These are phyloP conservation scores for Istiophorus platypterus DNA, from an alignment of 2,113 vertebrate genomes.

Conservation along the genomic window DNA sequence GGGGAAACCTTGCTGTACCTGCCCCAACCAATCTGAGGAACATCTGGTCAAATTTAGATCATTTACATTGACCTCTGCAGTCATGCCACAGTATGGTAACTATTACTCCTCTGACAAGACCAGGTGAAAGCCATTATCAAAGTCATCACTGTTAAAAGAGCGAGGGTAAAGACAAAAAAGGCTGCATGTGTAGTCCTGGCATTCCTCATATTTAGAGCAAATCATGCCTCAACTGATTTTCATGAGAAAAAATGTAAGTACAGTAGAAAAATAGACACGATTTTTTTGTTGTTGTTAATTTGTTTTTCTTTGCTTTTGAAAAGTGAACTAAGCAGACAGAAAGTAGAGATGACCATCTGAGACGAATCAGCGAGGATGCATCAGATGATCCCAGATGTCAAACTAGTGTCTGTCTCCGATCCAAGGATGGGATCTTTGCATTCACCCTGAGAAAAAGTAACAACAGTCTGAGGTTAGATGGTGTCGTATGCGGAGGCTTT, in stretches of 20 bases:
- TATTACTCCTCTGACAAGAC: constrained; percentile 17
- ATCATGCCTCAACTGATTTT: constrained; percentile 3
- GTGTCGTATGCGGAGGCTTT: constrained; percentile 10
- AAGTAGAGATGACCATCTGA: constrained; percentile 8
- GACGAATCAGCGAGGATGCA: constrained; percentile 1
- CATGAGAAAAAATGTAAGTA: not conserved
- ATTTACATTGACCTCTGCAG: constrained; percentile 11
- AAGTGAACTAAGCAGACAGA: not conserved
- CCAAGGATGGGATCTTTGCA: not conserved
- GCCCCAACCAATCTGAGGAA: constrained; percentile 1
- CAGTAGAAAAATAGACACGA: not conserved
- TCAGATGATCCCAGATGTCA: constrained; percentile 33
- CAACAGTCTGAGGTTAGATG: not conserved
- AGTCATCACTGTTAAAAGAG: not conserved
- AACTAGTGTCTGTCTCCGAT: constrained; percentile 8
- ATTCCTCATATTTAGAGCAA: not conserved
- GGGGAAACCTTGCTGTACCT: not conserved
- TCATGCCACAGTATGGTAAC: constrained; percentile 18
- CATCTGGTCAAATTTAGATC: constrained; percentile 19
- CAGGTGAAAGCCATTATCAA: constrained; percentile 32
- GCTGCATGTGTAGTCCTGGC: not conserved
- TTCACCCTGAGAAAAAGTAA: not conserved
- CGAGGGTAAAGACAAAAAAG: not conserved
- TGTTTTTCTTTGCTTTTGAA: not conserved
- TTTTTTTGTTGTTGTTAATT: not conserved